Evolutionary conservation across 2,797 vertebrate genomes (phyloP), one percentile per base, ranked within the genome.

Genomic region (Pempheris klunzingeri): DNA sequence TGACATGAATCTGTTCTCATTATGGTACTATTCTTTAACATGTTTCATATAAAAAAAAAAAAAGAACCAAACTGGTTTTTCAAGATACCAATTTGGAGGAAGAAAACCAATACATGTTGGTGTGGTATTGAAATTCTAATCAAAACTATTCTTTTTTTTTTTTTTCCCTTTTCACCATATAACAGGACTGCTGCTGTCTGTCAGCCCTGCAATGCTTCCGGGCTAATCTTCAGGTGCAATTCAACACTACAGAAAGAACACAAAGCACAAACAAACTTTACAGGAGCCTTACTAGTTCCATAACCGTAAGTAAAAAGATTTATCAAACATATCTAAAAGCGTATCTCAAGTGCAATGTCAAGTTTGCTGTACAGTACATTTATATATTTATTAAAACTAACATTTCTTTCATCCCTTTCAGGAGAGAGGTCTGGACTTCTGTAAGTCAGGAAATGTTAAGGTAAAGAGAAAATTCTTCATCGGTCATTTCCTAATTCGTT

Each of bases 171-270:
- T 11, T 61, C 3, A 9, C 64, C 44, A 46, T 53, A 0, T 18
- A 28, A 75, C 87, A 95, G 95, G 88, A 89, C 17, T 86, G 89
- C 77, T 95, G 94, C 72, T 70, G 75, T 65, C 47, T 47, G n/a
- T 36, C 84, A 13, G 93, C 91, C 7, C 28, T 95, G 30, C 0
- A 53, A 0, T 96, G 94, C 68, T 95, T 93, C 28, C 46, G 0
- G 8, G 11, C 1, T 0, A 84, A 67, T 46, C 32, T 94, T 77
- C 0, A 1, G 0, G 0, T 7, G 12, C 7, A 66, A 0, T 70
- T 84, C 32, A 54, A 55, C 4, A 1, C 14, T 0, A 15, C 0
- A 1, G n/a, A 34, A 0, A 64, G 3, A 5, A 26, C 0, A 1
- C 49, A 32, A 7, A n/a, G n/a, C n/a, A n/a, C n/a, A n/a, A 3